A percentile compares a stretch with the other conserved stretches of the same genome.
These are phyloP conservation scores for Pammene aurita DNA, from an alignment of 2,888 invertebrate species.

Conservation along the genomic window DNA sequence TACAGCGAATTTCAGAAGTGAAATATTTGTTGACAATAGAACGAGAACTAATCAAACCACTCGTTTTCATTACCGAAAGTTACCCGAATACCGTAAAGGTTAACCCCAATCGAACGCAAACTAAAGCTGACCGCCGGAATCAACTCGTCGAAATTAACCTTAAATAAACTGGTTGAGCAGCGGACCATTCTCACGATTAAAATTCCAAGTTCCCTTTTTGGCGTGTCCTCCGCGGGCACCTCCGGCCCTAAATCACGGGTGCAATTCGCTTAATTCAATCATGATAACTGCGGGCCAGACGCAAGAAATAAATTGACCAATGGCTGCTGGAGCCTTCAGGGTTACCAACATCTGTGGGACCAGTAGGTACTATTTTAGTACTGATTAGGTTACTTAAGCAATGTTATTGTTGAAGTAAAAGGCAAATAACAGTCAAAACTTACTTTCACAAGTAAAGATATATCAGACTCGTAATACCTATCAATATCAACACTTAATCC, in stretches of 20 bases:
- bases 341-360: slow-evolving; percentile 53
- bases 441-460: no score
- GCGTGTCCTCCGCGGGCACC: slow-evolving; percentile 47
- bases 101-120: slow-evolving; percentile 58
- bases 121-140: slow-evolving; percentile 66
- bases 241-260: slow-evolving; percentile 68
- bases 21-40: no score
- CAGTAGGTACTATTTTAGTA: no score
- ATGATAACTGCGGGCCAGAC: slow-evolving; percentile 78
- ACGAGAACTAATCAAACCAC: slow-evolving; percentile 22
- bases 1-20: no score
- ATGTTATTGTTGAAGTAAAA: no score
- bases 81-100: slow-evolving; percentile 44
- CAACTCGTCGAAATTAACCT: slow-evolving; percentile 71
- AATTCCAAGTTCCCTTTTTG: slow-evolving; percentile 75
- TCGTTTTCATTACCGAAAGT: slow-evolving; percentile 35
- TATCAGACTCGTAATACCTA: no score
- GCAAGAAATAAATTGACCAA: slow-evolving; percentile 82
- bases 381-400: no score
- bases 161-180: slow-evolving; percentile 69
- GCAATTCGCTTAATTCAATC: slow-evolving; percentile 80
- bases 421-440: no score
- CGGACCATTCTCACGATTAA: slow-evolving; percentile 71
- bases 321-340: slow-evolving; percentile 62
- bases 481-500: no score